Base-by-base conservation (phyloP, 2,888 invertebrate species). In the Xestobium rufovillosum region DNA sequence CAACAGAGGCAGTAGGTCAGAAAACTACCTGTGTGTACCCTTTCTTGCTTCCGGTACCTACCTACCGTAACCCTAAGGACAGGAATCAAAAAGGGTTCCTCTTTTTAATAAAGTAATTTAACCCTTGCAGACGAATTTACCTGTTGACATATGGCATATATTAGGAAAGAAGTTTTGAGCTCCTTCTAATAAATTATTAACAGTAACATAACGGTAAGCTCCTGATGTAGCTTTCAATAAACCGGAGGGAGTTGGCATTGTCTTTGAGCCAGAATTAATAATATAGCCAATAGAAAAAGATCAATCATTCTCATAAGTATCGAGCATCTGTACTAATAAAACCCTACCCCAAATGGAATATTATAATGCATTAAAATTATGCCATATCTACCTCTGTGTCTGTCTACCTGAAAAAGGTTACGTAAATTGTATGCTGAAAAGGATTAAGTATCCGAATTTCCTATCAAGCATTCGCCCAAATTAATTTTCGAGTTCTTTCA, bases 41-140 rank as follows among this genome's bases (percentile, higher is more conserved):
- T 57, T 61, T 58, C 60, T 63, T 63, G 61, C 62, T 63, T 63
- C 63, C 63, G 63, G 63, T 55, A 56, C 55, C n/a, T n/a, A n/a
- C n/a, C n/a, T n/a, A n/a, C n/a, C n/a, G n/a, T n/a, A n/a, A n/a
- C n/a, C 55, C 53, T 49, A 45, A 49, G 49, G 49, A 47, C 48
- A 51, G 50, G 40, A 52, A 53, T 53, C 49, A 53, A 57, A 52
- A 62, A 60, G 60, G 61, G 61, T 61, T 60, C 6, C 55, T 51
- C 47, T 55, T 57, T 56, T 59, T 59, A 59, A 56, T 56, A 56
- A 53, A 56, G 57, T 57, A 47, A 48, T 42, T 48, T 10, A 8
- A 38, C 44, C 41, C 45, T 41, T 42, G 53, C 55, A 53, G 54
- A 53, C 51, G 57, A 54, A 54, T 56, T 61, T 63, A 62, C 62